Evolutionary conservation across 2,797 vertebrate species (phyloP), one percentile per base, ranked within the genome.

Genomic region (Propithecus perrieri): DNA sequence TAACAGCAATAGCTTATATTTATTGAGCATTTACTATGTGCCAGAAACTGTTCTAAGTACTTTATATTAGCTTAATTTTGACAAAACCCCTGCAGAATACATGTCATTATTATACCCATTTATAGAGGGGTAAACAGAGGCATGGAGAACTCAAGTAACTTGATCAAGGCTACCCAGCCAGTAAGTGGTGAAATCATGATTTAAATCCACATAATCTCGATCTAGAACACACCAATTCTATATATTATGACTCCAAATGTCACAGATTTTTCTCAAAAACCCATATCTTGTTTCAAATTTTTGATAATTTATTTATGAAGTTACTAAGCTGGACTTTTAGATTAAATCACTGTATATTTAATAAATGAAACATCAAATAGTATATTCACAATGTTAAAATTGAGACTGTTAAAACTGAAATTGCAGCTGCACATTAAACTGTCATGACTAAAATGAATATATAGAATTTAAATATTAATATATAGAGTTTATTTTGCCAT

Each of bases 211-310:
- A 48, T 20, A 7, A 65, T 84, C 57, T 95, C 96, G 84, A 11
- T 75, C 11, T 2, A 93, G 93, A 97, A 93, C 4, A 26, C n/a
- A 28, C 89, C 93, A 87, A 95, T 95, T 96, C 26, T 96, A 7
- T 59, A 74, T 50, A 94, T 96, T 96, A 93, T 91, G 35, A 79
- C 50, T 48, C 35, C 28, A 81, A 97, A 79, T 74, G 41, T 86
- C 84, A 94, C 14, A 48, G 65, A 55, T 95, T 96, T 86, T 79
- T 85, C 79, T 92, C 85, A 96, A 96, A 83, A 96, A 92, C 83
- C 7, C 12, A 14, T 46, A 78, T 53, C 26, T 72, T 74, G 35
- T 65, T 53, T 85, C 41, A 76, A 65, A 43, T 43, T 43, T 43
- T 43, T 43, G 43, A 43, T 43, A 43, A 43, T 43, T 43, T 43